phyloP scores from a whole-genome alignment of 1,140 invertebrate genomes.

The Saccostrea echinata region DNA sequence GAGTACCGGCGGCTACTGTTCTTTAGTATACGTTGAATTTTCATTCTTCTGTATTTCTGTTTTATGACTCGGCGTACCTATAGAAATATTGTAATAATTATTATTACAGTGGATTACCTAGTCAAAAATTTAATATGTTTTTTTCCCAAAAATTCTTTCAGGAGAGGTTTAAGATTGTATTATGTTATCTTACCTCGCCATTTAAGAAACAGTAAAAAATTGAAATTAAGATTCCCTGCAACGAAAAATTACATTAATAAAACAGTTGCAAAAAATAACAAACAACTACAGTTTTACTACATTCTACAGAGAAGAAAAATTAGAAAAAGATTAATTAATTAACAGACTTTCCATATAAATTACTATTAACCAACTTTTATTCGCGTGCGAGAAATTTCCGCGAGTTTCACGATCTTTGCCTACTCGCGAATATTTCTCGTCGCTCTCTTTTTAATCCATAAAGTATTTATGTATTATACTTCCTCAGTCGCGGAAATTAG shows the following conservation, averaged over 20 bases:
- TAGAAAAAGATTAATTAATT: too few relatives aligned
- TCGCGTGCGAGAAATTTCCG: too few relatives aligned
- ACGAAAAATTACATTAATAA: neutral
- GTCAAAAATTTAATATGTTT: neutral
- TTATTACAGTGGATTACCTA: neutral
- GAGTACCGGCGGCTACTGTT: neutral
- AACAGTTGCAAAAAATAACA: too few relatives aligned
- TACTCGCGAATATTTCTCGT: too few relatives aligned
- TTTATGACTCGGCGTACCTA: neutral
- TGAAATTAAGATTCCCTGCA: conserved; percentile 16
- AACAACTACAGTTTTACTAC: too few relatives aligned
- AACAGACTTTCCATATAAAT: too few relatives aligned
- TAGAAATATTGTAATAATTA: neutral
- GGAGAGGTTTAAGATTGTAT: neutral
- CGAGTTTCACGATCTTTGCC: too few relatives aligned
- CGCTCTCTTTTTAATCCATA: too few relatives aligned
- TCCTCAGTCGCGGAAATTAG: too few relatives aligned
- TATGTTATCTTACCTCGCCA: neutral
- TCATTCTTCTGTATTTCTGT: conserved; percentile 29
- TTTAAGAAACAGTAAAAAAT: conserved; percentile 22
- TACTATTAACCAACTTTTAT: too few relatives aligned
- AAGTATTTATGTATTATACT: too few relatives aligned
- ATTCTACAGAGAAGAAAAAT: too few relatives aligned
- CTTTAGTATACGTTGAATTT: neutral
- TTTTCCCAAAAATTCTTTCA: neutral